Conservation (phyloP, 1,140 invertebrate species). For the Aphis craccivora region DNA sequence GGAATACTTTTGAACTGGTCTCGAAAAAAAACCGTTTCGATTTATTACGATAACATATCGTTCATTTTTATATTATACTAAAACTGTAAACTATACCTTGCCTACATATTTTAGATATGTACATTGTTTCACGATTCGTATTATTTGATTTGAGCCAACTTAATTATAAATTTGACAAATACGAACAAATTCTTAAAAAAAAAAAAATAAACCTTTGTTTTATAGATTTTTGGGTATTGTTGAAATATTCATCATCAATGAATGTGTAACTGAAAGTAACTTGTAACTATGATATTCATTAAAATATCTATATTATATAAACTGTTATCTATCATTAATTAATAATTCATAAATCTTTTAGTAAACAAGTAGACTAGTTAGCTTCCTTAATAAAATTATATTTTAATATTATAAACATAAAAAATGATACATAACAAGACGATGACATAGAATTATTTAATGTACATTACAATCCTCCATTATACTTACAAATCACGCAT, state of each 20-base stretch:
- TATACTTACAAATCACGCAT: neutral
- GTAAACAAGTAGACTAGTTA: neutral
- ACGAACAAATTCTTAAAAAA: neutral
- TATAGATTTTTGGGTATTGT: no score
- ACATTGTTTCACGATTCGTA: neutral
- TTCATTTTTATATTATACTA: neutral
- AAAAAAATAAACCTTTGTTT: no score
- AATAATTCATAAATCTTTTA: neutral
- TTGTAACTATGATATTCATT: neutral
- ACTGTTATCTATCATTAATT: neutral
- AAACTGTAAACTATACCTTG: neutral
- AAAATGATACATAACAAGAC: neutral
- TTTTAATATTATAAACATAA: neutral
- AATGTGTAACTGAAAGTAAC: no score
- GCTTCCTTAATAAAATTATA: neutral
- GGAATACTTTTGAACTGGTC: slow-evolving; percentile 3
- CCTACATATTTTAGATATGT: neutral
- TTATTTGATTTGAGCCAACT: neutral
- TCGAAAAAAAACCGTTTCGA: neutral
- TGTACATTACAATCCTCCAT: slow-evolving; percentile 35
- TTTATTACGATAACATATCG: neutral
- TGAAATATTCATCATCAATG: no score
- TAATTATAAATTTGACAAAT: neutral
- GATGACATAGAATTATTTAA: slow-evolving; percentile 19
- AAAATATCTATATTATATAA: neutral